Percentiles rank a stretch among this genome's conserved stretches.
Conservation (phyloP, 2,797 vertebrate genomes). For the Hyperoplus lanceolatus region DNA sequence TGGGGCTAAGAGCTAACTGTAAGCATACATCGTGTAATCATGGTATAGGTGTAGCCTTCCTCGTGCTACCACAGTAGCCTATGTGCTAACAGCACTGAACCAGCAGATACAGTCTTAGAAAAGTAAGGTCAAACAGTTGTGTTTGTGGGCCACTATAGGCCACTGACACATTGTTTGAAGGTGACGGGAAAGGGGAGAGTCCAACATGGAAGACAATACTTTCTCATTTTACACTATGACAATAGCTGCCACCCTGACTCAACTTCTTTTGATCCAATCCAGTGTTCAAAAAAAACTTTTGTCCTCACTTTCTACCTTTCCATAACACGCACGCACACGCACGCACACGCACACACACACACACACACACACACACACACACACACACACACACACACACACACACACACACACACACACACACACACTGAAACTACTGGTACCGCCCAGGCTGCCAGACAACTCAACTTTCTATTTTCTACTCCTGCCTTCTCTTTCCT, state of each 20-base stretch:
- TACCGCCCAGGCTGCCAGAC: slow-evolving; percentile 25
- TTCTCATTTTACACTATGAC: slow-evolving; percentile 12
- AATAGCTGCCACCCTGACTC: slow-evolving; percentile 4
- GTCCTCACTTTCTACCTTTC: background rate
- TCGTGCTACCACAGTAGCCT: background rate
- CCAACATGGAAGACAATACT: background rate
- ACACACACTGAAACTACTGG: slow-evolving; percentile 1
- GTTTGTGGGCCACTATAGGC: background rate
- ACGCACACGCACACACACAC: too few species aligned
- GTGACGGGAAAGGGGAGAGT: background rate
- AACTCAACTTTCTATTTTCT: slow-evolving; percentile 36
- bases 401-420: background rate
- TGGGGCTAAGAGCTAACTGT: background rate
- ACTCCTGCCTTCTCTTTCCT: slow-evolving; percentile 4
- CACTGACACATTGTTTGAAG: background rate
- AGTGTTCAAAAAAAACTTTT: background rate
- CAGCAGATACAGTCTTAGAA: background rate
- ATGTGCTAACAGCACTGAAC: background rate
- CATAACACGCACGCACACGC: too few species aligned
- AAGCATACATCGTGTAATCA: background rate
- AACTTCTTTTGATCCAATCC: background rate
- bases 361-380: too few species aligned
- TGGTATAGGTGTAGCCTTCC: background rate
- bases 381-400: too few species aligned
- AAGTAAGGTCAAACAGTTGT: background rate